Base-by-base conservation (phyloP, 2,888 invertebrate species). In the Tachina grossa region DNA sequence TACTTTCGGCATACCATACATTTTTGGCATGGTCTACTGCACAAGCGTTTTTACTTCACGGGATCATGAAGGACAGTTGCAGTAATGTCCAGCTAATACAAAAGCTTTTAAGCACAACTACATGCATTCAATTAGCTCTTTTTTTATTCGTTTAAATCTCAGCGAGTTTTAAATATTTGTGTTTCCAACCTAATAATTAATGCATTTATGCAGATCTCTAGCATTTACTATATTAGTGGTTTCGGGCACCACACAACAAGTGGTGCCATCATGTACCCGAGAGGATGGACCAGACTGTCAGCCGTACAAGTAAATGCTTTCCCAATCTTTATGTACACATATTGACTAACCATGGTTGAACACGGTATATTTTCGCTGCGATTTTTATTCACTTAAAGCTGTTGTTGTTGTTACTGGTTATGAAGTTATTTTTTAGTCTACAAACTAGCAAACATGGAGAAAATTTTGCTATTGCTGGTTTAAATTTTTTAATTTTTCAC, bases 231-330 rank as follows among this genome's bases (percentile, higher is more conserved):
- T 68, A 78, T 81, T 85, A 79, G 78, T 85, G 75, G 85, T 82
- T 85, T 85, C 82, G 82, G 85, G 63, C 69, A 78, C 57, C 74
- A 78, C 59, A 85, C 82, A 85, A 85, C 85, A 85, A 85, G 85
- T 85, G 85, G 82, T 85, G 85, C 82, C 74, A 75, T 82, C 82
- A 79, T 82, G 68, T 75, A 65, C 82, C 77, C 69, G 13, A 82
- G 71, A 78, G 82, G 82, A 74, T 85, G 85, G 65, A 75, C 75
- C 78, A 85, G 75, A 82, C 74, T 79, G 85, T 71, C 85, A 82
- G 82, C 71, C 75, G 47, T 71, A 75, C 57, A 69, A 75, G 59
- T 75, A 79, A 75, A 82, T 82, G 57, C 65, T 75, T 71, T 82
- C 8, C 45, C 75, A 78, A 74, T 61, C 78, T 57, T 59, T 82